These are phyloP conservation scores for Enteromius thamalakanensis DNA, from an alignment of 2,797 vertebrate species.

Conservation along the genomic window DNA sequence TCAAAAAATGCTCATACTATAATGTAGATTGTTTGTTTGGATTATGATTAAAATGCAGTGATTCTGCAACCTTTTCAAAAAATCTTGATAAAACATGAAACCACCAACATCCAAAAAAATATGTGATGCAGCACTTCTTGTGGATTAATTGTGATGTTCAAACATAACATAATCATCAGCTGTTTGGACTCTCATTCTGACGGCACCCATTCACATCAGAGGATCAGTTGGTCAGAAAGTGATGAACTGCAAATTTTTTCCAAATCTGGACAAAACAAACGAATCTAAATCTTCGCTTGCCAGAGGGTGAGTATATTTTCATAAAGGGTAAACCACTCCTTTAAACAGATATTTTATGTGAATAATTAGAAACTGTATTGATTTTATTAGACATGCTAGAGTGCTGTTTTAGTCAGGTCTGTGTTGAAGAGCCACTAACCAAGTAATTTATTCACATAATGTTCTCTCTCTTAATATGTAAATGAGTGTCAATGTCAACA, in stretches of 20 bases:
- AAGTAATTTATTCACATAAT: conserved; percentile 6
- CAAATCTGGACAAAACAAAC: neutral
- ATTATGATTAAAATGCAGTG: neutral
- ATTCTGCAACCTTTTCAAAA: too few species aligned
- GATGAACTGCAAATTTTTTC: neutral
- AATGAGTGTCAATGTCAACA: neutral
- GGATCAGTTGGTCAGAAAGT: neutral
- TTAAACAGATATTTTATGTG: too few species aligned
- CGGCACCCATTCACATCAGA: neutral
- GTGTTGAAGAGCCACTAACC: neutral
- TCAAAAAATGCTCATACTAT: neutral
- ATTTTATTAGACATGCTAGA: neutral
- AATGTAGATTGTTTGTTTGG: neutral
- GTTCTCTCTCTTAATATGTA: neutral
- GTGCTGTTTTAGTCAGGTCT: neutral
- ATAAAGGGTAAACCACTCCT: too few species aligned
- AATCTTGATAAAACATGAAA: neutral
- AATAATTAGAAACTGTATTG: neutral
- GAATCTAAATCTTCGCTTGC: neutral
- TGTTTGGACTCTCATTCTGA: neutral
- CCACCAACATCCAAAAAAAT: neutral
- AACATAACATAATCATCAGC: too few species aligned
- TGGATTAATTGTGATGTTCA: neutral
- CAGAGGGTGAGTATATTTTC: neutral
- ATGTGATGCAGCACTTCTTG: neutral